These are phyloP conservation scores for Drosophila punjabiensis DNA, from an alignment of 1,140 invertebrate species.

Conservation along the genomic window DNA sequence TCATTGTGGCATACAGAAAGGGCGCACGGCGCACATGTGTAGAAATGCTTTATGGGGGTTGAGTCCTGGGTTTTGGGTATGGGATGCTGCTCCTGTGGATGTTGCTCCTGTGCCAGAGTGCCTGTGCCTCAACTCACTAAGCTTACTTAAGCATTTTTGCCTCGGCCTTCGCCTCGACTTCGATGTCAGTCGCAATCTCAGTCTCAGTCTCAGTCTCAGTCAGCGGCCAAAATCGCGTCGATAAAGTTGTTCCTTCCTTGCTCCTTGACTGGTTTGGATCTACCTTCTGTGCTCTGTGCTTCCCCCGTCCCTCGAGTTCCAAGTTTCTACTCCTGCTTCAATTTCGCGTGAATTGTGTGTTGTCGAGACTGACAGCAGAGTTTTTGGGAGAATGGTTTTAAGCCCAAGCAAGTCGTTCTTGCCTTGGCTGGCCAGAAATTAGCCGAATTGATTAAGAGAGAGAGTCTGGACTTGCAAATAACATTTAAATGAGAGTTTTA, in stretches of 20 bases:
- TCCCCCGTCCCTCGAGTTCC: neutral
- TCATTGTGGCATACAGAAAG: conserved; percentile 55
- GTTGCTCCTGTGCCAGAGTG: conserved; percentile 16
- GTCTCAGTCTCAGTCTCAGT: conserved; percentile 26
- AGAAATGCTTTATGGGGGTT: conserved; percentile 69
- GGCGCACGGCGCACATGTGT: conserved; percentile 77
- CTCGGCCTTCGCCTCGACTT: conserved; percentile 28
- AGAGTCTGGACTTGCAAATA: neutral
- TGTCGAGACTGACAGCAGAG: conserved; percentile 18
- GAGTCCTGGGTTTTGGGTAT: neutral
- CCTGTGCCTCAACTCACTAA: conserved; percentile 60
- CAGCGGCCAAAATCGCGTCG: conserved; percentile 50
- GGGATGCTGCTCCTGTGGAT: neutral
- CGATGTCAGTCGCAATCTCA: conserved; percentile 57
- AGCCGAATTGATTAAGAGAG: conserved; percentile 7
- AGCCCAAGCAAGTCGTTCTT: neutral
- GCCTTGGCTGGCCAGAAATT: conserved; percentile 10
- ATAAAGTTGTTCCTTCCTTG: conserved; percentile 44
- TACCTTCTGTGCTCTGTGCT: neutral
- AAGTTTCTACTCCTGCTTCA: conserved; percentile 3
- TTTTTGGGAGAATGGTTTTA: neutral
- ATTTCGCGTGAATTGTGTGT: conserved; percentile 32
- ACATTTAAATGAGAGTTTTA: neutral
- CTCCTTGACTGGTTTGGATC: neutral
- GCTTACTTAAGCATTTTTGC: conserved; percentile 79